These are phyloP conservation scores for Neoscelio sp. DNA, from an alignment of 2,888 invertebrate species.

Conservation along the genomic window DNA sequence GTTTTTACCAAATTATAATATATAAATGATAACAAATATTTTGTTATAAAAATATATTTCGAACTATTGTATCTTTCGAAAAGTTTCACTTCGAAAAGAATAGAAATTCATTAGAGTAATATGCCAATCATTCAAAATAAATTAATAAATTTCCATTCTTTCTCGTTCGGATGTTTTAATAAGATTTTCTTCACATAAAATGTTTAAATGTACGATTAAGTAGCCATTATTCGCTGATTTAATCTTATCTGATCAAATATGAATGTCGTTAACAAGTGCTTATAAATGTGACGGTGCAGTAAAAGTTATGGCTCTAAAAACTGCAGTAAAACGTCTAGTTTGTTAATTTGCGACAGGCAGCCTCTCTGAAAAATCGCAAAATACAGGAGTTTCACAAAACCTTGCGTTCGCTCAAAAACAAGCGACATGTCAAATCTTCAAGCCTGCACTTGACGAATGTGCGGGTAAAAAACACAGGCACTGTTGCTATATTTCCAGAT, in stretches of 20 bases:
- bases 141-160: no score
- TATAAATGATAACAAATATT: no score
- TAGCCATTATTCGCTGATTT: constrained; percentile 10
- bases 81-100: no score
- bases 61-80: no score
- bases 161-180: no score
- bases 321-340: constrained; percentile 51
- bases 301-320: constrained; percentile 55
- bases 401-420: constrained; percentile 67
- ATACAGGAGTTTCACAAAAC: constrained; percentile 22
- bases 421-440: constrained; percentile 57
- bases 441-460: constrained; percentile 50
- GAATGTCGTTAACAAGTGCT: constrained; percentile 47
- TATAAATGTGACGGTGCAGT: constrained; percentile 45
- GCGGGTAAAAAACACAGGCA: constrained; percentile 36
- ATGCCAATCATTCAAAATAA: no score
- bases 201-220: no score
- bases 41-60: no score
- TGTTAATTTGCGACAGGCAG: constrained; percentile 46
- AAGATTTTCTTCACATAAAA: no score
- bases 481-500: no score
- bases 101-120: no score
- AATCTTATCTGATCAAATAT: constrained; percentile 23
- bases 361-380: constrained; percentile 34
- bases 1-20: no score